These are phyloP conservation scores for Cosmia pyralina DNA, from an alignment of 2,888 invertebrate genomes.

Conservation along the genomic window DNA sequence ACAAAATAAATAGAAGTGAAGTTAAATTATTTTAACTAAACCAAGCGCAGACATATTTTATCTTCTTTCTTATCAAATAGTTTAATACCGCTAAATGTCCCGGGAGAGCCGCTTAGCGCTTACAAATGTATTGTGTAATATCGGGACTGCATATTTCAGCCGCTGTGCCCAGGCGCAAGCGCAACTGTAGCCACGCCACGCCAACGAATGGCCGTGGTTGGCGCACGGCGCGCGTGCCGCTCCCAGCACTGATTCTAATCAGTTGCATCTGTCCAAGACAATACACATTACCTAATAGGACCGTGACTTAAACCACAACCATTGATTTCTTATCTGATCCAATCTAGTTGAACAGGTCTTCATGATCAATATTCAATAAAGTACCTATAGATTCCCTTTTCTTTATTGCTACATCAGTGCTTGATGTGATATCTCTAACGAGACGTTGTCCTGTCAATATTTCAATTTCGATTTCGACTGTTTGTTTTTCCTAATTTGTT, in stretches of 20 bases:
- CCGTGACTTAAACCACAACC: constrained; percentile 66
- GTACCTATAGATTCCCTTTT: constrained; percentile 44
- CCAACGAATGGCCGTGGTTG: constrained; percentile 26
- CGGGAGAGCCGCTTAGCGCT: constrained; percentile 69
- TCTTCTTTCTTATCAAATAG: constrained; percentile 75
- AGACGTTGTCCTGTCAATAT: too few species aligned
- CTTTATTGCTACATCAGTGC: constrained; percentile 39
- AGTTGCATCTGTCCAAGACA: constrained; percentile 74
- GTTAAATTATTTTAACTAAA: constrained; percentile 51
- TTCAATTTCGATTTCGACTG: too few species aligned
- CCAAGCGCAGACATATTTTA: constrained; percentile 58
- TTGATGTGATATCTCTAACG: not conserved
- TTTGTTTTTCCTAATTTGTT: too few species aligned
- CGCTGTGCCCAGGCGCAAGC: constrained; percentile 73
- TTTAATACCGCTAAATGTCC: constrained; percentile 71
- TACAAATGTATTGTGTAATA: constrained; percentile 79
- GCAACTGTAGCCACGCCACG: constrained; percentile 61
- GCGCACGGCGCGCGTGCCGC: constrained; percentile 66
- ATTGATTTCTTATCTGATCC: constrained; percentile 67
- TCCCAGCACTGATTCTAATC: constrained; percentile 75
- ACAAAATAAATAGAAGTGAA: constrained; percentile 55
- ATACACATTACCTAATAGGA: constrained; percentile 76
- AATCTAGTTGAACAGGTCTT: constrained; percentile 65
- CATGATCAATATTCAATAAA: constrained; percentile 44
- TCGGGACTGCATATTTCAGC: constrained; percentile 75